Evolutionary conservation across 2,888 invertebrate genomes (phyloP).

Genomic region (Iselma pallidipennis): DNA sequence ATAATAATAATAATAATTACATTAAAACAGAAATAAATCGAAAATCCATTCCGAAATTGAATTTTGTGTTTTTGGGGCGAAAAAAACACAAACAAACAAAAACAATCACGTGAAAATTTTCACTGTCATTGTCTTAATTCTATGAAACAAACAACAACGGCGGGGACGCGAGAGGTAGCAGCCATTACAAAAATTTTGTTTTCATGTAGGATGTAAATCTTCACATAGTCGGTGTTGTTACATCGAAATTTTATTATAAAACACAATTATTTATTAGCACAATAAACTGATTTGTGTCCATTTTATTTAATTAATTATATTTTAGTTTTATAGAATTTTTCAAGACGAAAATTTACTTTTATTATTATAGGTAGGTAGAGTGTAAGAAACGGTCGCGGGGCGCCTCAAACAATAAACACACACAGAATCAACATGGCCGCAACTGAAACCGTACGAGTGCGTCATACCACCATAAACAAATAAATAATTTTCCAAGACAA

Average conservation of each 20-base stretch:
- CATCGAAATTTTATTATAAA: constrained; percentile 30
- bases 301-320: constrained; percentile 27
- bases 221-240: too few relatives aligned
- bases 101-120: constrained; percentile 55
- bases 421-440: constrained; percentile 54
- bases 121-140: constrained; percentile 63
- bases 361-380: constrained; percentile 37
- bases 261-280: not conserved
- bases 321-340: constrained; percentile 31
- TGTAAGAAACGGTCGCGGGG: constrained; percentile 53
- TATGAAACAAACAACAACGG: constrained; percentile 58
- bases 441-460: constrained; percentile 34
- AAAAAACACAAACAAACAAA: too few relatives aligned
- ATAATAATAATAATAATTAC: not conserved
- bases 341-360: constrained; percentile 40
- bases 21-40: constrained; percentile 11
- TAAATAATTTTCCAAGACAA: constrained; percentile 16
- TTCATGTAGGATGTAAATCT: too few relatives aligned
- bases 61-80: not conserved
- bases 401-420: constrained; percentile 57
- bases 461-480: constrained; percentile 37
- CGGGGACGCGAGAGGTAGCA: constrained; percentile 68
- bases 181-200: constrained; percentile 62
- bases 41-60: not conserved
- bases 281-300: too few relatives aligned